Evolutionary conservation across 2,797 vertebrate species (phyloP).

Genomic region (Bovichtus variegatus): DNA sequence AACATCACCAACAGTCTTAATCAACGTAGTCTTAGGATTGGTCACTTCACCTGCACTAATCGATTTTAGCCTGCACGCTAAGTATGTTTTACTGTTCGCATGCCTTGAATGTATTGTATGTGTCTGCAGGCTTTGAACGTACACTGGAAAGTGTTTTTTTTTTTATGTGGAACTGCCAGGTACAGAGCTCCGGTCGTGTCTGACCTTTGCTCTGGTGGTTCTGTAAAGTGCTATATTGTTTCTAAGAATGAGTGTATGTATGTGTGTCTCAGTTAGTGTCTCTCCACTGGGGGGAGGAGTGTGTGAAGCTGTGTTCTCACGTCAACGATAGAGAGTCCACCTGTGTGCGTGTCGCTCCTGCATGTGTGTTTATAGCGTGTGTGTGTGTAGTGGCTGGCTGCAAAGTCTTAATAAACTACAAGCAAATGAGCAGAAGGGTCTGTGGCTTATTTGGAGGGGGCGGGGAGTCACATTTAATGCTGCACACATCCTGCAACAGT

Average conservation of each 20-base stretch:
- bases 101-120: not conserved
- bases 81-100: not conserved
- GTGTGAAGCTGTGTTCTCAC: constrained; percentile 73
- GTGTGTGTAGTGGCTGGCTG: constrained; percentile 46
- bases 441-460: not conserved
- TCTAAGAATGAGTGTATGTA: not conserved
- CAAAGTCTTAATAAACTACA: constrained; percentile 68
- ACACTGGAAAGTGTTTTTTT: not conserved
- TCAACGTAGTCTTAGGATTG: constrained; percentile 27
- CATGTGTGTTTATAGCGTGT: constrained; percentile 42
- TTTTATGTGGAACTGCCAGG: not conserved
- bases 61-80: not conserved
- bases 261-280: constrained; percentile 12
- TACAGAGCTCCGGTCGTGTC: not conserved
- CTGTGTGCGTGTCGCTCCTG: constrained; percentile 55
- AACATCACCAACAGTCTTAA: constrained; percentile 74
- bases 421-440: constrained; percentile 37
- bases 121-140: not conserved
- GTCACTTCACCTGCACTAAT: not conserved
- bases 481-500: too few relatives aligned
- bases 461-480: not conserved
- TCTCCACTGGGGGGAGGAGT: constrained; percentile 20
- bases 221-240: constrained; percentile 5
- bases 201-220: not conserved
- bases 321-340: constrained; percentile 79